Evolutionary conservation across 2,797 vertebrate genomes (phyloP), one percentile per base, ranked within the genome.

Genomic region (Melanotaenia pygmaea): DNA sequence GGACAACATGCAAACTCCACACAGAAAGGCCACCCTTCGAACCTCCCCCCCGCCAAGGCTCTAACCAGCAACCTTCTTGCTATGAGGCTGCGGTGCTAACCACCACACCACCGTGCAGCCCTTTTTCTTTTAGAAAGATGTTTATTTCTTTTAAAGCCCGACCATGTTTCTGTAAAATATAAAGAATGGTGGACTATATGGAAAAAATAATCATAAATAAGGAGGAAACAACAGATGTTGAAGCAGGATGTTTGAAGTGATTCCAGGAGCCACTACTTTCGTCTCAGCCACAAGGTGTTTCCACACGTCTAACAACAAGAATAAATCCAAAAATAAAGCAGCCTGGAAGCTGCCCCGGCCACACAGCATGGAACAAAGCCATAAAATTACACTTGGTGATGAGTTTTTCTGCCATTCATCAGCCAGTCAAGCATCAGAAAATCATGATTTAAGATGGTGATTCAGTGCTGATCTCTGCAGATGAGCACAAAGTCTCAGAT

Each of bases 351-450:
- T 22, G 47, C 22, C 13, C 22, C 5, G 24, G 3, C 24, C 22
- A 3, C 24, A 22, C 51, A 56, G 37, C 24, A 12, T 57, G 18
- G 53, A 24, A 0, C 12, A 0, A 32, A 38, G n/a, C 20, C 24
- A 10, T 12, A 4, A 20, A n/a, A 20, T 35, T 11, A n/a, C 28
- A 32, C 28, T 18, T 28, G 32, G 37, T 38, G 10, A 18, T 53
- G 18, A 0, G 1, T 30, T 43, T 57, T 43, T 20, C 37, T 67
- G 38, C 30, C 53, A 43, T 43, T 57, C 5, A 16, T 57, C n/a
- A 22, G 37, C 5, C 14, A 58, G 57, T 67, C 43, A 40, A 34
- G 40, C 6, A 56, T 40, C 38, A 40, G 12, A 12, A 40, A 53
- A 28, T 56, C 1, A n/a, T 45, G 28, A 30, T 14, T 14, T n/a